phyloP scores from a whole-genome alignment of 2,113 vertebrate species.

The Acinonyx jubatus region DNA sequence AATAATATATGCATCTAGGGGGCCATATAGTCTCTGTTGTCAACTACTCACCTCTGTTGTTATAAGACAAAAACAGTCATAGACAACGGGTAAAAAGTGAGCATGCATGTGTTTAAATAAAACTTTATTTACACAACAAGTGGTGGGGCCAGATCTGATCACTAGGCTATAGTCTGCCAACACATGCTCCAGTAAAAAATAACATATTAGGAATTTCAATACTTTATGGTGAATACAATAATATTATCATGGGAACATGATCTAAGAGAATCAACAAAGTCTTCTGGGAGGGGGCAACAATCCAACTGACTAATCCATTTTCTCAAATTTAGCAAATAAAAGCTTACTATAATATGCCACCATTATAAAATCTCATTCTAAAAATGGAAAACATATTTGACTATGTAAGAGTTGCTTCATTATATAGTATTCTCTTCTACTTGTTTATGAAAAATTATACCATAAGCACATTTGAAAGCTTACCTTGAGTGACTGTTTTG shows the following conservation, averaged over 20 bases:
- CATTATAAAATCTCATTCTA: conserved; percentile 2
- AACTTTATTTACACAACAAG: background rate
- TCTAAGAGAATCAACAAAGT: background rate
- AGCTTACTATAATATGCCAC: background rate
- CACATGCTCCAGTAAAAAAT: background rate
- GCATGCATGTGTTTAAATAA: background rate
- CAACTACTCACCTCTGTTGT: background rate
- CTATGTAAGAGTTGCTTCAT: background rate
- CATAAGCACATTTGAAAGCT: conserved; percentile 37
- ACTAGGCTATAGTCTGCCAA: background rate
- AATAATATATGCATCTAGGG: background rate
- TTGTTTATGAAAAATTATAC: background rate
- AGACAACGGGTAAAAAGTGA: background rate
- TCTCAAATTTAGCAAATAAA: background rate
- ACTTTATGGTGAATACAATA: background rate
- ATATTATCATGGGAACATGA: background rate
- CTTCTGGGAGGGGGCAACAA: background rate
- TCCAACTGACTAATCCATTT: background rate
- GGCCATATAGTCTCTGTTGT: background rate
- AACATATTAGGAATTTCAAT: background rate
- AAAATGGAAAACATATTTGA: conserved; percentile 2
- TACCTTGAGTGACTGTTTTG: conserved; percentile 93
- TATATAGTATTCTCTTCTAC: background rate
- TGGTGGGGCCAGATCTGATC: background rate
- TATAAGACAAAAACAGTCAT: background rate